A percentile compares a stretch with the other conserved stretches of the same genome.
These are phyloP conservation scores for Pogonocichla stellata DNA, from an alignment of 2,113 vertebrate genomes.

Conservation along the genomic window DNA sequence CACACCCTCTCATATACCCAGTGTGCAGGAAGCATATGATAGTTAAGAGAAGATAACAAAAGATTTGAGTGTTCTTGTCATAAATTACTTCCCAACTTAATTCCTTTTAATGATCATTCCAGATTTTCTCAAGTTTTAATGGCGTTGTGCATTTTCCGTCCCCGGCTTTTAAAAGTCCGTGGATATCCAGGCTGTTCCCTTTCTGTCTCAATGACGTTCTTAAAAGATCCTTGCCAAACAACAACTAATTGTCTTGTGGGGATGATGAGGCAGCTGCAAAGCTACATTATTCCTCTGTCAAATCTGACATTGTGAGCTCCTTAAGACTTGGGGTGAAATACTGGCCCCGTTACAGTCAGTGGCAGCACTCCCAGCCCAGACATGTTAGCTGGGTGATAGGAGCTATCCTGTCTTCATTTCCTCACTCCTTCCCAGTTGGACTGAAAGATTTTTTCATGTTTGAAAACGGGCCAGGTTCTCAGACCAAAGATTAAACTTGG, in stretches of 20 bases:
- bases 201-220: constrained; percentile 62
- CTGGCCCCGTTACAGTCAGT: constrained; percentile 19
- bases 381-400: constrained; percentile 43
- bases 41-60: constrained; percentile 72
- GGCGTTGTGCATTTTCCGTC: constrained; percentile 34
- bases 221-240: constrained; percentile 67
- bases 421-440: constrained; percentile 18
- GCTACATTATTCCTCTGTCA: background rate
- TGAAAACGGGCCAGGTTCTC: constrained; percentile 48
- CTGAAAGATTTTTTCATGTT: constrained; percentile 31
- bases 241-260: constrained; percentile 60
- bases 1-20: constrained; percentile 35
- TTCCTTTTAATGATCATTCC: constrained; percentile 68
- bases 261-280: constrained; percentile 60
- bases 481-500: constrained; percentile 50
- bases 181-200: constrained; percentile 61
- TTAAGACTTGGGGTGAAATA: constrained; percentile 37
- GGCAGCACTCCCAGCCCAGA: constrained; percentile 53
- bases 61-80: constrained; percentile 60
- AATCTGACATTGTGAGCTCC: constrained; percentile 27
- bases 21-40: constrained; percentile 63
- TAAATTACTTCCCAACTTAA: constrained; percentile 73
- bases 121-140: constrained; percentile 70
- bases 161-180: constrained; percentile 57
- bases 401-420: constrained; percentile 55